phyloP scores from a whole-genome alignment of 2,797 vertebrate species.

The Lepus townsendii region DNA sequence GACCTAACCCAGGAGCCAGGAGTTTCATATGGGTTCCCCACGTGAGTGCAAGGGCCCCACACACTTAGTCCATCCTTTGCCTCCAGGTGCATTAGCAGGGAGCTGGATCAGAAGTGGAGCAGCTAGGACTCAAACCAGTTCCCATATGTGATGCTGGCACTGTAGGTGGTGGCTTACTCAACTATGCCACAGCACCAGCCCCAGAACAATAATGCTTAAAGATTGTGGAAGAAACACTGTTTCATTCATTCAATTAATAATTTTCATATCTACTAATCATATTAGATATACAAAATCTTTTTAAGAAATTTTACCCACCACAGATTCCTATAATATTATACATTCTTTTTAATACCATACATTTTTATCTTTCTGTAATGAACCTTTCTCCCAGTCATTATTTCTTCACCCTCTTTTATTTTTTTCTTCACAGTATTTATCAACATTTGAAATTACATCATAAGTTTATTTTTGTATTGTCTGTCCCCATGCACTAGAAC shows the following conservation, averaged over 20 bases:
- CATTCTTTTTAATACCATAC: not conserved
- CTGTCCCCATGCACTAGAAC: not conserved
- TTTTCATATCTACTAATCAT: not conserved
- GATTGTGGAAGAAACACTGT: not conserved
- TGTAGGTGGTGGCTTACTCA: no score
- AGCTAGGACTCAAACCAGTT: no score
- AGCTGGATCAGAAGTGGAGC: no score
- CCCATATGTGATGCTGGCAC: no score
- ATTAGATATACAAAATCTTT: not conserved
- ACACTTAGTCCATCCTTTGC: no score
- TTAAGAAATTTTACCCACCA: not conserved
- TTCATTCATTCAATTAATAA: conserved; percentile 32
- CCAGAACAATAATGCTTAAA: not conserved
- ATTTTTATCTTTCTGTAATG: not conserved
- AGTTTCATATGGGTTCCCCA: no score
- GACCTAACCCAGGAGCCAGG: no score
- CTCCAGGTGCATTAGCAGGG: no score
- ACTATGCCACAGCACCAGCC: no score
- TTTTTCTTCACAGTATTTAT: conserved; percentile 35
- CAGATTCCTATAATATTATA: not conserved
- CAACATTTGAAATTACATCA: conserved; percentile 26
- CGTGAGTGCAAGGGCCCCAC: no score
- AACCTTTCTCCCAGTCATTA: not conserved
- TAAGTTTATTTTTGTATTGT: not conserved
- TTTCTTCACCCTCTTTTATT: not conserved